Evolutionary conservation across 2,797 vertebrate species (phyloP), one percentile per base, ranked within the genome.

Genomic region (Acropternis orthonyx): DNA sequence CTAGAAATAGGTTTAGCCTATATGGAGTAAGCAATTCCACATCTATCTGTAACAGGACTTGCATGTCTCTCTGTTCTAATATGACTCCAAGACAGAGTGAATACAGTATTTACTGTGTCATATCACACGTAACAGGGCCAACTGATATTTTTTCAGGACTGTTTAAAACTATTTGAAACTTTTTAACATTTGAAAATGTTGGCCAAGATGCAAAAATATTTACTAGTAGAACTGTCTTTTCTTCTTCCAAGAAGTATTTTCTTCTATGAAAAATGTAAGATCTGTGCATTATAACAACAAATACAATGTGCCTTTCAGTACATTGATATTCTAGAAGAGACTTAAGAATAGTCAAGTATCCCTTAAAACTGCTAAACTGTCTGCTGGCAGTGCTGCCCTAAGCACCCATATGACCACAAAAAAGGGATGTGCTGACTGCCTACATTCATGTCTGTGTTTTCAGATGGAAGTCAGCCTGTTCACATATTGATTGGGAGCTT

Each of bases 361-460:
- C 23, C 7, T 74, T 37, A 7, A 44, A 66, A 71, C n/a, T 96
- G 83, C 49, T 93, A 94, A 78, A 65, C 74, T 6, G 66, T 52
- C 85, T 95, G 77, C 87, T 89, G 77, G 83, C 77, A 88, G 17
- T 94, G 52, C 75, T 94, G 88, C 55, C 83, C 56, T 68, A 58
- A 67, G 87, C 41, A 89, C 79, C 79, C 88, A 88, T 72, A 85
- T 37, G 83, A 94, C 88, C 58, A 56, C 61, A 84, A 58, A 71
- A 91, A 94, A 90, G 69, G 62, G 49, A 56, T 95, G 19, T 76
- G 41, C 87, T 96, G 91, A 73, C 80, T 97, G 82, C 69, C 72
- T 82, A 21, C 52, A 51, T 41, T 73, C 27, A 54, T n/a, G 74
- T 83, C 90, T 97, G 1, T 87, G 85, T 93, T 96, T 95, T 96